These are phyloP conservation scores for Drosophila seguyi DNA, from an alignment of 1,140 invertebrate species.

Conservation along the genomic window DNA sequence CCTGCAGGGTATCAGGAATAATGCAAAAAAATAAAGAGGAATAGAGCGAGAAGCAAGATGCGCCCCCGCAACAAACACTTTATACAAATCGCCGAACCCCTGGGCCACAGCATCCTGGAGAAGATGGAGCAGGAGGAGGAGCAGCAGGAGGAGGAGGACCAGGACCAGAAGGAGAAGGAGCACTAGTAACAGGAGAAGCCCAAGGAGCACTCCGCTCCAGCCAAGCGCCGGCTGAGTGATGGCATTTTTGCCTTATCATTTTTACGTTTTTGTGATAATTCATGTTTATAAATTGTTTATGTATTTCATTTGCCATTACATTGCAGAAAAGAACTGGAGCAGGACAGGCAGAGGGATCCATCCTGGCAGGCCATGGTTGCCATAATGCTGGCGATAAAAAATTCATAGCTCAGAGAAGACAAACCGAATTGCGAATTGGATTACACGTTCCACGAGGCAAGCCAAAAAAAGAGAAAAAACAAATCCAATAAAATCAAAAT, in stretches of 20 bases:
- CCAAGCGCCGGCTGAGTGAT: slow-evolving; percentile 42
- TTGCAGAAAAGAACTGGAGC: slow-evolving; percentile 49
- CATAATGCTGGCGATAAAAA: slow-evolving; percentile 34
- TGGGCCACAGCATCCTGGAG: slow-evolving; percentile 12
- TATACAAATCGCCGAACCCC: slow-evolving; percentile 67
- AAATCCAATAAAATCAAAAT: slow-evolving; percentile 52
- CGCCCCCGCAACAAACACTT: slow-evolving; percentile 39
- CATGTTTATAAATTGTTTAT: slow-evolving; percentile 81
- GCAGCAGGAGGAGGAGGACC: background rate
- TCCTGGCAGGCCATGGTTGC: slow-evolving; percentile 10
- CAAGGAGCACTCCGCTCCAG: background rate
- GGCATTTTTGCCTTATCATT: slow-evolving; percentile 71
- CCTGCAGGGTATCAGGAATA: background rate
- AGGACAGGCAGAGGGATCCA: background rate
- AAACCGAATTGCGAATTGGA: slow-evolving; percentile 53
- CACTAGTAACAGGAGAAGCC: background rate
- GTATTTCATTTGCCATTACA: slow-evolving; percentile 75
- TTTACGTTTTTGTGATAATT: slow-evolving; percentile 76
- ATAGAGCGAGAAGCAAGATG: slow-evolving; percentile 15
- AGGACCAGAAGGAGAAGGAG: background rate
- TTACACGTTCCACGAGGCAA: slow-evolving; percentile 19
- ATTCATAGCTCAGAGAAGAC: slow-evolving; percentile 34
- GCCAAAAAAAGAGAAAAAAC: slow-evolving; percentile 6
- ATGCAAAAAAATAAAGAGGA: slow-evolving; percentile 2
- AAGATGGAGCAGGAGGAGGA: background rate